Evolutionary conservation across 2,113 vertebrate genomes (phyloP).

Genomic region (Mugil cephalus): DNA sequence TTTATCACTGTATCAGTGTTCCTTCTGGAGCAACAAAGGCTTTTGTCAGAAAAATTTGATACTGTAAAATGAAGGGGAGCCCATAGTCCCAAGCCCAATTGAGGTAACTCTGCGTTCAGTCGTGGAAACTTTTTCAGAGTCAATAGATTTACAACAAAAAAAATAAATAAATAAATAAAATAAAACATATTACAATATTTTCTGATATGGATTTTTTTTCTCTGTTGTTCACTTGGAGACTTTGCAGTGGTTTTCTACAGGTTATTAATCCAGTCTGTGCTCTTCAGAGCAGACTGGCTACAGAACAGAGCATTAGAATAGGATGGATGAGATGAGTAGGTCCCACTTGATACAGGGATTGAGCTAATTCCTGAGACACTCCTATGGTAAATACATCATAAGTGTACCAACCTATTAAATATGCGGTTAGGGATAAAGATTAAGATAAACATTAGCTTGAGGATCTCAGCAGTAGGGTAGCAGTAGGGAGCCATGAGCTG

Average conservation of each 20-base stretch:
- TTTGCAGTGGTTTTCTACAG: neutral
- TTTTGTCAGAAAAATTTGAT: neutral
- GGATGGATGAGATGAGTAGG: neutral
- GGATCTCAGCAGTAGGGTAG: constrained; percentile 9
- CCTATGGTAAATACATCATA: neutral
- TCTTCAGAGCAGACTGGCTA: constrained; percentile 3
- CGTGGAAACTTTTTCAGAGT: too few species aligned
- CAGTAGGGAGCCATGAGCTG: constrained; percentile 12
- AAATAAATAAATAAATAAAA: neutral
- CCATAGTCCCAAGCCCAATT: neutral
- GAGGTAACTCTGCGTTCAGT: neutral
- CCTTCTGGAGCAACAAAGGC: neutral
- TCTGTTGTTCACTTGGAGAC: neutral
- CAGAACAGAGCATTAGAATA: neutral
- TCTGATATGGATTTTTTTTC: neutral
- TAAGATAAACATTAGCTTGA: constrained; percentile 41
- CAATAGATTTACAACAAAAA: too few species aligned
- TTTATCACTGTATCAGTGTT: neutral
- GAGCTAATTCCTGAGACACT: neutral
- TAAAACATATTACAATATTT: neutral
- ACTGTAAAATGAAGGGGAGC: neutral
- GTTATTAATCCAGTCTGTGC: neutral
- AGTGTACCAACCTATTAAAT: constrained; percentile 5
- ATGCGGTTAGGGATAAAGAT: constrained; percentile 3
- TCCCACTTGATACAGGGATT: constrained; percentile 1